A percentile compares a stretch with the other conserved stretches of the same genome.
Evolutionary conservation across 2,797 vertebrate species (phyloP).

Genomic region (Lepilemur septentrionalis): DNA sequence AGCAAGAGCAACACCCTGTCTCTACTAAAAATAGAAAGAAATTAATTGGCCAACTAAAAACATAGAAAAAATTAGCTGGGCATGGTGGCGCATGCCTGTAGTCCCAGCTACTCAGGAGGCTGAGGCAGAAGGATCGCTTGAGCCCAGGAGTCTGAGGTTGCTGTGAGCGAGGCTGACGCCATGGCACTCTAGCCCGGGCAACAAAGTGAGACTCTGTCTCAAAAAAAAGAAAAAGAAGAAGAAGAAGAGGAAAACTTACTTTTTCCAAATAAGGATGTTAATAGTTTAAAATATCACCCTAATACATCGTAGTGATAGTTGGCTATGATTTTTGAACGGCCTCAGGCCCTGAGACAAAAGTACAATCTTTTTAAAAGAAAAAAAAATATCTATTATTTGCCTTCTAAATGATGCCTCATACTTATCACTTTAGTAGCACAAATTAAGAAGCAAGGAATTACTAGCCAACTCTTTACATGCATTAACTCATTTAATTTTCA

Average conservation of each 20-base stretch:
- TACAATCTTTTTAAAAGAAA: neutral
- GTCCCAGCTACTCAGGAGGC: too few relatives aligned
- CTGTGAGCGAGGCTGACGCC: too few relatives aligned
- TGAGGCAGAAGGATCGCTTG: too few relatives aligned
- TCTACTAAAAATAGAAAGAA: too few relatives aligned
- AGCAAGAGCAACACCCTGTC: too few relatives aligned
- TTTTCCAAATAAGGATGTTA: neutral
- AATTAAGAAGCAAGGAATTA: neutral
- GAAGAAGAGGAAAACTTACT: neutral
- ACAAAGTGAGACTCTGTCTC: too few relatives aligned
- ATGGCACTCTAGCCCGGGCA: too few relatives aligned
- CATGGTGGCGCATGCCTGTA: too few relatives aligned
- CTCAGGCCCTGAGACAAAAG: neutral
- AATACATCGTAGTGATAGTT: neutral
- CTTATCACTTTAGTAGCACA: neutral
- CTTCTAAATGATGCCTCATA: neutral
- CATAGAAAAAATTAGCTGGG: too few relatives aligned
- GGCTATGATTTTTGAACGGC: neutral
- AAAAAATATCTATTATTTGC: neutral
- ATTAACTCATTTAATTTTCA: neutral
- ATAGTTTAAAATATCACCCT: neutral
- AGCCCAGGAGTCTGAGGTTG: too few relatives aligned
- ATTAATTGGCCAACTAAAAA: too few relatives aligned
- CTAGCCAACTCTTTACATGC: neutral
- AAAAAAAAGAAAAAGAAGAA: too few relatives aligned